Evolutionary conservation across 2,113 vertebrate genomes (phyloP), one percentile per base, ranked within the genome.

Genomic region (Tyto alba): DNA sequence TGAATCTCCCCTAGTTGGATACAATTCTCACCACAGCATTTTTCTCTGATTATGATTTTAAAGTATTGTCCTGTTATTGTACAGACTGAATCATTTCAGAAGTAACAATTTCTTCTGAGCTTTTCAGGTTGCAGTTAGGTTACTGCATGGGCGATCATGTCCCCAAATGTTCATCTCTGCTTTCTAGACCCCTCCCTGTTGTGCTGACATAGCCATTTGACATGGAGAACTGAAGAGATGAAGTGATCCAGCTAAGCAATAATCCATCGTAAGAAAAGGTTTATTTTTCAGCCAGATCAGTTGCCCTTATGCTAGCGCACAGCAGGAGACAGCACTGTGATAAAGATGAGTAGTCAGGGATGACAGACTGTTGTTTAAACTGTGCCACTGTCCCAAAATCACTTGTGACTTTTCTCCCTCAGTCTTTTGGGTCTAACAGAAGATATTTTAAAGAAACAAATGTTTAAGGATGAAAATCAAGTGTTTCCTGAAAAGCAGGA

Each of bases 141-240:
- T 73, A 83, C 29, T 52, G 4, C 30, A 36, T 16, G 36, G 75
- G 25, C 3, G 0, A 36, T 34, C 0, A 0, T 20, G 40, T 83
- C 19, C 50, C 63, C 48, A 79, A 1, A 69, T 64, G 40, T 25
- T 79, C 8, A 27, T 45, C 30, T 75, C 40, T 75, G 71, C 67
- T 76, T 60, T 79, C 36, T 38, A 76, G 36, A 64, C 25, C 40
- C 36, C 19, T 88, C 40, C 30, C 40, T 72, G 36, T 22, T 64
- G n/a, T 69, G 41, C 55, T 78, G 50, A 74, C 64, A 56, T 7
- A 55, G 26, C 41, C 4, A 34, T 48, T 53, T 40, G 27, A 10
- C 48, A 8, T 72, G 34, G 15, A 9, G 25, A 75, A 36, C 13
- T 27, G 36, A 59, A 57, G 22, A 53, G 21, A 57, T 32, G 12